These are phyloP conservation scores for Melanotaenia parkinsoni DNA, from an alignment of 2,797 vertebrate species.

Conservation along the genomic window DNA sequence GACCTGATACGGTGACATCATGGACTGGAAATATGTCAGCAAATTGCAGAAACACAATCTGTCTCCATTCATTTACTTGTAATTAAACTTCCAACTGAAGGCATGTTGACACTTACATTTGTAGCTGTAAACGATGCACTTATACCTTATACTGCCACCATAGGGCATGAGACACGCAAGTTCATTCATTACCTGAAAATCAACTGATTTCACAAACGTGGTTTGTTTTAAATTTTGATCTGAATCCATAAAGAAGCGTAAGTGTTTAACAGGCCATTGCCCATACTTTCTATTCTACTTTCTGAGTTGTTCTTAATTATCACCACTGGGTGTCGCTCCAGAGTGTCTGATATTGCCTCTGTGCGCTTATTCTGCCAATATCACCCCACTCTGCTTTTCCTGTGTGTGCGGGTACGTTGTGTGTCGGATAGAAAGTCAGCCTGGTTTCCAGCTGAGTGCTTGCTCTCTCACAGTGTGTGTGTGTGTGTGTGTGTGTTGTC, in stretches of 20 bases:
- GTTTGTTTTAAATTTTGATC: not conserved
- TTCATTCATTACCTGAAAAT: not conserved
- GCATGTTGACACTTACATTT: not conserved
- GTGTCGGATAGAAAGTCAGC: conserved; percentile 86
- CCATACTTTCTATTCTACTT: not conserved
- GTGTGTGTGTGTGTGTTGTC: conserved; percentile 83
- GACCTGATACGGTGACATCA: not conserved
- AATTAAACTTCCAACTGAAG: not conserved
- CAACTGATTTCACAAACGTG: not conserved
- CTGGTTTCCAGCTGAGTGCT: conserved; percentile 89
- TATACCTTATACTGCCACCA: not conserved
- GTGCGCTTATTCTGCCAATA: conserved; percentile 46
- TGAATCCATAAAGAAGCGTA: not conserved
- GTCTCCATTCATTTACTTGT: not conserved
- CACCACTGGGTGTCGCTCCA: conserved; percentile 80
- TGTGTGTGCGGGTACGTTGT: conserved; percentile 71
- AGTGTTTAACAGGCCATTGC: not conserved
- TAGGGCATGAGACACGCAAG: no score
- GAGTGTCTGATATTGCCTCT: conserved; percentile 67
- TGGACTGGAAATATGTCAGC: not conserved
- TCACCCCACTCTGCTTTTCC: conserved; percentile 47
- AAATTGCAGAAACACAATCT: no score
- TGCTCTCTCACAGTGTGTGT: conserved; percentile 80
- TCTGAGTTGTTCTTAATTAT: conserved; percentile 11
- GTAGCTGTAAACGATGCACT: not conserved